A percentile compares a stretch with the other conserved stretches of the same genome.
Conservation (phyloP, 1,140 invertebrate species). For the Heliconius himera region DNA sequence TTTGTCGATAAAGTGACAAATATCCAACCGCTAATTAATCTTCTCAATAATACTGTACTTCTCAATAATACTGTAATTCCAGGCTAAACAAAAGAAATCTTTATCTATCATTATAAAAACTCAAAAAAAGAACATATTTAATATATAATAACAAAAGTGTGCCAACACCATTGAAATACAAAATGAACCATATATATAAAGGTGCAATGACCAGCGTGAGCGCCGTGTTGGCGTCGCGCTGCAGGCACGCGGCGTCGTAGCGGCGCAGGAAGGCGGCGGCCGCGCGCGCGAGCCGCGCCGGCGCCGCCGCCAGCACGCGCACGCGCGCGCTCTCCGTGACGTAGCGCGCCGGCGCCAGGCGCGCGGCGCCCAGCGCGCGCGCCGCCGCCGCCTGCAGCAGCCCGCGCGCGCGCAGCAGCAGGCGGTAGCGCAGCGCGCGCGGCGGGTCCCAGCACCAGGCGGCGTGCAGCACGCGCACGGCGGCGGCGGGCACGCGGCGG, state of each 20-base stretch:
- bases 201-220: slow-evolving; percentile 22
- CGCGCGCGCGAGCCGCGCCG: slow-evolving; percentile 36
- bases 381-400: slow-evolving; percentile 63
- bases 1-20: no score
- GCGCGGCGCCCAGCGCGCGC: slow-evolving; percentile 92
- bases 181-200: no score
- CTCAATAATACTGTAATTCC: no score
- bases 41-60: no score
- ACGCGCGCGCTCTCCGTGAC: slow-evolving; percentile 94
- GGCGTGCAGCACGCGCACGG: slow-evolving; percentile 85
- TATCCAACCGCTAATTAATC: no score
- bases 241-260: slow-evolving; percentile 48
- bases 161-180: no score
- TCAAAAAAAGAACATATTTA: no score
- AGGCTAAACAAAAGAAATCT: no score
- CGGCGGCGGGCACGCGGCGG: slow-evolving; percentile 39
- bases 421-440: slow-evolving; percentile 92
- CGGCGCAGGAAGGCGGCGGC: slow-evolving; percentile 53
- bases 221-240: slow-evolving; percentile 47
- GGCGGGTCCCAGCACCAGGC: slow-evolving; percentile 93
- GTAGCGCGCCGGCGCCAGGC: slow-evolving; percentile 91
- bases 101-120: no score
- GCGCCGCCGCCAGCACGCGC: slow-evolving; percentile 86
- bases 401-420: slow-evolving; percentile 86
- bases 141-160: no score